Evolutionary conservation across 1,140 invertebrate species (phyloP), one percentile per base, ranked within the genome.

Genomic region (Aphelenchoides fujianensis): DNA sequence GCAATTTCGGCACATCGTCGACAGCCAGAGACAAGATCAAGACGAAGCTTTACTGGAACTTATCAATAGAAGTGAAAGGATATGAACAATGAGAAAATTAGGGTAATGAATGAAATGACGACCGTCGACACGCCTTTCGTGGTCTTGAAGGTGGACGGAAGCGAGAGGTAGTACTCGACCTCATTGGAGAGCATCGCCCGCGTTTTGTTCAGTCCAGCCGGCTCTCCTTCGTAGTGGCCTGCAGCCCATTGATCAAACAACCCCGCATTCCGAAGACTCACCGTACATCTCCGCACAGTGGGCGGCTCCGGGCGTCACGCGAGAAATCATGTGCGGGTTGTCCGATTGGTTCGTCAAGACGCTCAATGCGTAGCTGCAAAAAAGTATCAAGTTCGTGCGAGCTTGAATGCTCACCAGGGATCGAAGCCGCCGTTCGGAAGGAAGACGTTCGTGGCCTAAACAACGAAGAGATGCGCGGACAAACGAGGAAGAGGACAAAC

Each of bases 271-370:
- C n/a, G n/a, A n/a, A n/a, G n/a, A n/a, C n/a, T n/a, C n/a, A n/a
- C n/a, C n/a, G 36, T 81, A 81, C 79, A 81, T 81, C 27, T 81
- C 79, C n/a, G 72, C 73, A 57, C 79, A 81, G 48, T 81, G 79
- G n/a, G 76, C 79, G 37, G 23, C 41, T 48, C 41, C 41, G 12
- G 41, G 23, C 12, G n/a, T 66, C 16, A 0, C 1, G 12, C 16
- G 12, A 1, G n/a, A 2, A 61, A 67, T 16, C 23, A 1, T 68
- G 30, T 19, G 16, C 30, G 16, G n/a, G 16, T 2, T n/a, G 28
- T 2, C 28, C 16, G 36, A n/a, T n/a, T n/a, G n/a, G n/a, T n/a
- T n/a, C n/a, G n/a, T n/a, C n/a, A n/a, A 61, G n/a, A 12, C 5
- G 27, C 19, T 9, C 31, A 12, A 31, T 19, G 41, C 54, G 30